Evolutionary conservation across 2,113 vertebrate genomes (phyloP), one percentile per base, ranked within the genome.

Genomic region (Pundamilia nyererei): DNA sequence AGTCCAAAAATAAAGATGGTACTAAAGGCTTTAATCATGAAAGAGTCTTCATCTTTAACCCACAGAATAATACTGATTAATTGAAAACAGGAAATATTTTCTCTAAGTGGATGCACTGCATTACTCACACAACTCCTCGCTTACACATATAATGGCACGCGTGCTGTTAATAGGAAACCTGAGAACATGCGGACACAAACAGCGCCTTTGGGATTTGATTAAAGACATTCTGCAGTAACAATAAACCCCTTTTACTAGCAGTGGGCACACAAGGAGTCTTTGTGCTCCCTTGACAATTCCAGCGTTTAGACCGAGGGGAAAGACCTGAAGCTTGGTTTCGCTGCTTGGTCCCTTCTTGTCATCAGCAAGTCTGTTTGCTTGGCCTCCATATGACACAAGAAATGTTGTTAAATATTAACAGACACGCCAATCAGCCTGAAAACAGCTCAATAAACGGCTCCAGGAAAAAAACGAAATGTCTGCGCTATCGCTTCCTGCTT

Each of bases 231-330:
- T 14, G 81, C 40, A 3, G 82, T 24, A 83, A 93, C 88, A 92
- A 86, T 87, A 81, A 35, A 4, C 2, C 77, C 80, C 60, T 75
- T 75, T 60, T 45, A 31, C 21, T 9, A 40, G 24, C 70, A 51
- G 26, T 9, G 3, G 26, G 33, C 75, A 60, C 83, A 94, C 91
- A 95, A 91, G 51, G 89, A 56, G 83, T 54, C 94, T 94, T 95
- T 95, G 94, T 95, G 56, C 85, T 83, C 13, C 24, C 12, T 72
- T 5, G 26, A 93, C 87, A 93, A 90, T 87, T 80, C 82, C 83
- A 38, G 89, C 87, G 10, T 93, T 94, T 81, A 95, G 24, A 81
- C 83, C 5, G 49, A 83, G 58, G 77, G 35, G 60, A 68, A 80
- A 60, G 72, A 75, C 68, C 70, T 11, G 3, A 14, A 2, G 55